These are phyloP conservation scores for Tachysurus vachellii DNA, from an alignment of 2,113 vertebrate genomes.

Conservation along the genomic window DNA sequence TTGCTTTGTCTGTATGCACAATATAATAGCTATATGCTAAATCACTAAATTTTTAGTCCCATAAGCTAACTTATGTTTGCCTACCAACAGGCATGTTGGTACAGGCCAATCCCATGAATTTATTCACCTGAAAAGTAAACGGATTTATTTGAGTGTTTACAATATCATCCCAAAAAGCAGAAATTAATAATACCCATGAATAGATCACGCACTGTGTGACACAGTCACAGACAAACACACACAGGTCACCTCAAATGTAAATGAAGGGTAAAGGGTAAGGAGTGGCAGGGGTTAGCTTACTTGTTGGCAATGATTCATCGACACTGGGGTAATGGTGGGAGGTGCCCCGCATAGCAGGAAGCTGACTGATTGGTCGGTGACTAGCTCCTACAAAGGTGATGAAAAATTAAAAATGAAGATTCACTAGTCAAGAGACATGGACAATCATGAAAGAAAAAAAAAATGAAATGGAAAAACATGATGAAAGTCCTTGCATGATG, in stretches of 20 bases:
- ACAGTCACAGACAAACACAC: not conserved
- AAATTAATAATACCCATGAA: not conserved
- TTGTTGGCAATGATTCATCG: constrained; percentile 96
- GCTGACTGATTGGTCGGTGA: constrained; percentile 87
- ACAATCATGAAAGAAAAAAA: not conserved
- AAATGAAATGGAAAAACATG: constrained; percentile 19
- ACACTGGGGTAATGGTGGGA: constrained; percentile 94
- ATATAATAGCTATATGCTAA: not conserved
- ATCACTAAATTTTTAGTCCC: not conserved
- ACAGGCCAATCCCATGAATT: too few species aligned
- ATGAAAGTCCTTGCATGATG: constrained; percentile 8
- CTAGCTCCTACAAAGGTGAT: constrained; percentile 76
- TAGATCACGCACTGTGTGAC: not conserved
- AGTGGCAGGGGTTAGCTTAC: constrained; percentile 80
- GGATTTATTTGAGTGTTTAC: not conserved
- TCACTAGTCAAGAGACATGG: constrained; percentile 2
- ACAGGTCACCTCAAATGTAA: not conserved
- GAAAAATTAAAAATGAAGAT: constrained; percentile 44
- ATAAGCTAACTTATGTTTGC: not conserved
- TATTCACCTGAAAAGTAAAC: not conserved
- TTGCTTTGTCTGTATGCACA: not conserved
- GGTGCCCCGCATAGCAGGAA: constrained; percentile 91
- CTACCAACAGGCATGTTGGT: not conserved
- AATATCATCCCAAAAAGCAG: not conserved
- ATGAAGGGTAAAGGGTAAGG: constrained; percentile 57